Percentiles rank a stretch among this genome's conserved stretches.
These are phyloP conservation scores for Oscheius sp. DNA, from an alignment of 2,888 invertebrate genomes.

Conservation along the genomic window DNA sequence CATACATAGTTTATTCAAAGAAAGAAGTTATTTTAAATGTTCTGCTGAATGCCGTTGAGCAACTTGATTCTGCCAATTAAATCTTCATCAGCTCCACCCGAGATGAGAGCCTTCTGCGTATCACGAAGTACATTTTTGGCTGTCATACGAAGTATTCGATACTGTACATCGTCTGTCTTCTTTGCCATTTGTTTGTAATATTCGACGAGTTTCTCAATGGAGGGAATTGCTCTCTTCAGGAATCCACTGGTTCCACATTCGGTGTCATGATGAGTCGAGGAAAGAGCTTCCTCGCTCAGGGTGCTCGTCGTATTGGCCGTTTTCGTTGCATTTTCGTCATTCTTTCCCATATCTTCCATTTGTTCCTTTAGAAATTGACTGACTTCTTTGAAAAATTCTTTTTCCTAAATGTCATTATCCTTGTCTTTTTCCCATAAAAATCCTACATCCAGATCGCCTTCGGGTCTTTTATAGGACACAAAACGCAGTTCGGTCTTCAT, in stretches of 20 bases:
- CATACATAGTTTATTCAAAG: too few relatives aligned
- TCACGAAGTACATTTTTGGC: background rate
- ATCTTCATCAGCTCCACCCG: background rate
- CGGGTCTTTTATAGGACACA: background rate
- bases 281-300: background rate
- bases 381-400: background rate
- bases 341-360: background rate
- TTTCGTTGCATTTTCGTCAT: background rate
- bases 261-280: background rate
- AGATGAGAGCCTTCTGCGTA: background rate
- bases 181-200: background rate
- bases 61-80: background rate
- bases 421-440: too few relatives aligned
- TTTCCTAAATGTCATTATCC: background rate
- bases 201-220: background rate
- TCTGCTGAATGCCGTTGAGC: background rate
- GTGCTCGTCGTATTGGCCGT: background rate
- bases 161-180: background rate
- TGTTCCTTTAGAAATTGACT: background rate
- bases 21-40: too few relatives aligned
- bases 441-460: background rate
- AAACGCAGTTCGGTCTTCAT: background rate
- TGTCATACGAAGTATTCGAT: background rate
- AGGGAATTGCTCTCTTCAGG: background rate
- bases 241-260: background rate